phyloP scores from a whole-genome alignment of 2,888 invertebrate species.

The Cantharis rufa region DNA sequence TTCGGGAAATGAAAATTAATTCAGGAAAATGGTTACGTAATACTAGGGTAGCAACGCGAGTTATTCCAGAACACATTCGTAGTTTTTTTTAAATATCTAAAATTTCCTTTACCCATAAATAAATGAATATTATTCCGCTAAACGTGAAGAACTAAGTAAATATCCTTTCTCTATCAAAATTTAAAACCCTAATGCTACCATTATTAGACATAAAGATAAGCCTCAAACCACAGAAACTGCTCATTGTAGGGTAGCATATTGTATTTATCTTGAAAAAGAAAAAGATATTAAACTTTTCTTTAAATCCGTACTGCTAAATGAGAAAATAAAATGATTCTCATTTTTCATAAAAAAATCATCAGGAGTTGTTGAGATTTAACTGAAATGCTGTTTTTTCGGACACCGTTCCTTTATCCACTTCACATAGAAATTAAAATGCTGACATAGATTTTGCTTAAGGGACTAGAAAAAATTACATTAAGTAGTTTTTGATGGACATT shows the following conservation, averaged over 20 bases:
- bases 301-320: slow-evolving; percentile 19
- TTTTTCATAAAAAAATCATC: slow-evolving; percentile 16
- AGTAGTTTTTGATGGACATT: slow-evolving; percentile 11
- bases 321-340: slow-evolving; percentile 20
- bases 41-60: background rate
- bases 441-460: slow-evolving; percentile 5
- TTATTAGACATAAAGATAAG: slow-evolving; percentile 5
- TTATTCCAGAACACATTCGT: background rate
- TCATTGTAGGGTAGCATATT: slow-evolving; percentile 20
- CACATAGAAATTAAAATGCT: slow-evolving; percentile 5
- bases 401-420: background rate
- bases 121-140: background rate
- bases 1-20: background rate
- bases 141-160: background rate
- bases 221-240: background rate
- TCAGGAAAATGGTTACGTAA: background rate
- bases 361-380: slow-evolving; percentile 17
- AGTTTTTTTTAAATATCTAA: background rate
- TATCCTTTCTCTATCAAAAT: background rate
- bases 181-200: slow-evolving; percentile 4
- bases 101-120: background rate
- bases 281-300: slow-evolving; percentile 18
- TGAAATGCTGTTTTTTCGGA: background rate
- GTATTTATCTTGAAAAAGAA: slow-evolving; percentile 18
- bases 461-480: slow-evolving; percentile 3